Conservation (phyloP, 2,113 vertebrate species). For the Dolichotis patagonum region DNA sequence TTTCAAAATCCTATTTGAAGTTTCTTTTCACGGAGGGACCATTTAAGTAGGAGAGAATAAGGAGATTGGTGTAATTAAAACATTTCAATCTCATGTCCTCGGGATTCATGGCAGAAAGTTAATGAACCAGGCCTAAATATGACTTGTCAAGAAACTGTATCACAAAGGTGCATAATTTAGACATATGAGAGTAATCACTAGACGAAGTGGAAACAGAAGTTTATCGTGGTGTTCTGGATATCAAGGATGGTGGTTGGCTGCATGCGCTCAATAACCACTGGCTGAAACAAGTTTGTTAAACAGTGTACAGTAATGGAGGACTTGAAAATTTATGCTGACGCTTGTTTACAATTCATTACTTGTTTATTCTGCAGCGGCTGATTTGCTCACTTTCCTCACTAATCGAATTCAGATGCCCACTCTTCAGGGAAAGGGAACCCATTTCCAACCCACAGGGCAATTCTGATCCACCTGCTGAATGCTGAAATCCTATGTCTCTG, state of each 20-base stretch:
- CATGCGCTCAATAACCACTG: background rate
- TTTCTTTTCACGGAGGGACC: background rate
- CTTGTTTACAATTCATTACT: background rate
- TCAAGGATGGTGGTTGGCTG: background rate
- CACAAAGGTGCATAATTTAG: background rate
- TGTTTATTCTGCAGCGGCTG: background rate
- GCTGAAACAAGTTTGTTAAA: background rate
- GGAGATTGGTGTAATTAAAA: background rate
- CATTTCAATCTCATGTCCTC: background rate
- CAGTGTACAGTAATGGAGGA: background rate
- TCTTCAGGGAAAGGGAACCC: background rate
- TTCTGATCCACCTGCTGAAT: background rate
- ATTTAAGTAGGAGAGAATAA: background rate
- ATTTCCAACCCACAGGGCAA: background rate
- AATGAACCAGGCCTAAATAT: background rate
- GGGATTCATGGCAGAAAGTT: background rate
- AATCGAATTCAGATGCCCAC: background rate
- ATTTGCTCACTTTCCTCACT: background rate
- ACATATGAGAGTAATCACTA: background rate
- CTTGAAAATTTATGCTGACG: background rate
- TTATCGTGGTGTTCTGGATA: background rate
- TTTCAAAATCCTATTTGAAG: conserved; percentile 16
- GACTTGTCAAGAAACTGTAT: background rate
- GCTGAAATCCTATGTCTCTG: background rate
- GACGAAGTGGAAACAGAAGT: background rate